Conservation (phyloP, 1,140 invertebrate species). For the Hylaeus volcanicus region DNA sequence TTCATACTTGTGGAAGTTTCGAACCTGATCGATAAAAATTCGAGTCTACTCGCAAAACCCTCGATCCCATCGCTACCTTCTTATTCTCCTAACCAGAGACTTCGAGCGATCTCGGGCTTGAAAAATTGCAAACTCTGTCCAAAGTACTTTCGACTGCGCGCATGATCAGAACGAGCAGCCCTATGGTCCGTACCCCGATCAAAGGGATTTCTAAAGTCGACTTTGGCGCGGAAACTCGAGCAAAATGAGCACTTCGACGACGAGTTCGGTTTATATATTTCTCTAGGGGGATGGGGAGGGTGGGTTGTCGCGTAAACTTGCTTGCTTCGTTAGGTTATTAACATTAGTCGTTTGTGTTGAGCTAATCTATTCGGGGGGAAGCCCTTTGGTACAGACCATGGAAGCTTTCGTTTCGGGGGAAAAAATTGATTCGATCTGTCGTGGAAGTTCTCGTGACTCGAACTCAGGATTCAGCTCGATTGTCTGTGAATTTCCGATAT, state of each 20-base stretch:
- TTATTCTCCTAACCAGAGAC: not conserved
- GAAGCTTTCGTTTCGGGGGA: constrained; percentile 1
- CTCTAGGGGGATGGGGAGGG: not conserved
- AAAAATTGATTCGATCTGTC: not conserved
- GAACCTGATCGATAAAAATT: too few relatives aligned
- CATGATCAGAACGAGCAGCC: constrained; percentile 1
- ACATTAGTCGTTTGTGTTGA: constrained; percentile 32
- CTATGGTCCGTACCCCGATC: not conserved
- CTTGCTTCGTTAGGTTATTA: constrained; percentile 49
- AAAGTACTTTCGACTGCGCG: not conserved
- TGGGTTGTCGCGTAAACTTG: constrained; percentile 31
- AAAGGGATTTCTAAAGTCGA: constrained; percentile 9
- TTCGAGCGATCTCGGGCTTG: not conserved
- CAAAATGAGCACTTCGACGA: not conserved
- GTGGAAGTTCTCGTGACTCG: not conserved
- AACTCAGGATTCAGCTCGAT: constrained; percentile 14
- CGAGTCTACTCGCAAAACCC: too few relatives aligned
- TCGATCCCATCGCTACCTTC: too few relatives aligned
- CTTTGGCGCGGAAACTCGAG: not conserved
- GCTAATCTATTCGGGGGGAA: constrained; percentile 17
- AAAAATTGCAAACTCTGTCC: not conserved
- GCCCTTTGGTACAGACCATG: constrained; percentile 6
- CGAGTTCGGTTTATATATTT: not conserved
- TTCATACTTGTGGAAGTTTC: too few relatives aligned
- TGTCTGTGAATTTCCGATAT: not conserved